A percentile compares a stretch with the other conserved stretches of the same genome.
phyloP scores from a whole-genome alignment of 1,140 invertebrate genomes.

The Lerema accius region DNA sequence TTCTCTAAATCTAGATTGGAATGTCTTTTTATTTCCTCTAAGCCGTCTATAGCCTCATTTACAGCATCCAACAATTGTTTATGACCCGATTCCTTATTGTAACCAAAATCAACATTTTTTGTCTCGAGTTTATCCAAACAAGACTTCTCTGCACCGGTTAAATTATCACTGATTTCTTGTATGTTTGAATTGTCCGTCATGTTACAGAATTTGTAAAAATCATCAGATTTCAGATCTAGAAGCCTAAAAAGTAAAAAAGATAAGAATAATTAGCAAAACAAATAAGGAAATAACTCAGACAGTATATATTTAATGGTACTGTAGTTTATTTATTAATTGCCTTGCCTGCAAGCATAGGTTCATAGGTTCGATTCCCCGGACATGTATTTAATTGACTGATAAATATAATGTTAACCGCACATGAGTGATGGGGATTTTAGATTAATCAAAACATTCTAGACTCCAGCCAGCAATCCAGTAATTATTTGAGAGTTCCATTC shows the following conservation, averaged over 20 bases:
- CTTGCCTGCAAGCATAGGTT: too few relatives aligned
- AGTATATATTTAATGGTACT: too few relatives aligned
- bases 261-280: too few relatives aligned
- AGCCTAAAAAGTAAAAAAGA: slow-evolving; percentile 53
- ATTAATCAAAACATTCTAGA: too few relatives aligned
- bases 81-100: slow-evolving; percentile 58
- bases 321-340: too few relatives aligned
- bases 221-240: slow-evolving; percentile 55
- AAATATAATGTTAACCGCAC: too few relatives aligned
- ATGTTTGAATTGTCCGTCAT: slow-evolving; percentile 54
- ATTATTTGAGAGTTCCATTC: too few relatives aligned
- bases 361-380: too few relatives aligned
- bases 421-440: too few relatives aligned
- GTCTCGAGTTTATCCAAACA: slow-evolving; percentile 62
- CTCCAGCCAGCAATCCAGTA: too few relatives aligned
- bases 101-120: slow-evolving; percentile 73
- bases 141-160: slow-evolving; percentile 50
- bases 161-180: slow-evolving; percentile 41
- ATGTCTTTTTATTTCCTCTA: slow-evolving; percentile 67
- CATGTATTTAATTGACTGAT: too few relatives aligned
- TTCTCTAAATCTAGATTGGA: slow-evolving; percentile 59
- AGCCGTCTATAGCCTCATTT: slow-evolving; percentile 63
- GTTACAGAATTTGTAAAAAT: slow-evolving; percentile 53
- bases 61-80: slow-evolving; percentile 66
- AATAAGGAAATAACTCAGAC: background rate